A percentile compares a stretch with the other conserved stretches of the same genome.
Evolutionary conservation across 2,888 invertebrate species (phyloP).

Genomic region (Caenorhabditis japonica): DNA sequence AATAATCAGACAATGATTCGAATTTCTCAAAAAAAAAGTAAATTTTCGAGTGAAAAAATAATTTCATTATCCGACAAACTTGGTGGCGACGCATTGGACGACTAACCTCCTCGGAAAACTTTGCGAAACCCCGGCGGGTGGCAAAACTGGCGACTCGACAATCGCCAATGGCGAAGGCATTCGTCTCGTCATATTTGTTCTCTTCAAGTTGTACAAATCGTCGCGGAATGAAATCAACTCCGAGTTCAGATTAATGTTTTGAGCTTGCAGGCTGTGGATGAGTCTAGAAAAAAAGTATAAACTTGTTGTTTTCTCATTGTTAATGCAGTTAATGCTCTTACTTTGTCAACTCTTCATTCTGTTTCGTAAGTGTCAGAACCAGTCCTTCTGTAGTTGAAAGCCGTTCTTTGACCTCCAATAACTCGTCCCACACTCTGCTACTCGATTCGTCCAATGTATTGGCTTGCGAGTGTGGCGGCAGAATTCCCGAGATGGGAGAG

Average conservation of each 20-base stretch:
- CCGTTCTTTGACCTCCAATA: conserved; percentile 44
- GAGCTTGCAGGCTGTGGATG: conserved; percentile 38
- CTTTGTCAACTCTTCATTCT: conserved; percentile 48
- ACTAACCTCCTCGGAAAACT: conserved; percentile 35
- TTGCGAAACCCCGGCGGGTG: conserved; percentile 18
- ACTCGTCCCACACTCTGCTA: conserved; percentile 37
- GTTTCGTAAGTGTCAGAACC: conserved; percentile 17
- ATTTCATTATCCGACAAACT: too few relatives aligned
- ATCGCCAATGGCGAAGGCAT: conserved; percentile 47
- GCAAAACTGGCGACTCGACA: conserved; percentile 23
- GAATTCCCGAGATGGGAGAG: conserved; percentile 25
- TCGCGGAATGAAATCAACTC: conserved; percentile 39
- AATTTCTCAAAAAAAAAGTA: too few relatives aligned
- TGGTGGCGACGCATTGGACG: too few relatives aligned
- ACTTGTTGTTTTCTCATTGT: too few relatives aligned
- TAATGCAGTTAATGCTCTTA: not conserved
- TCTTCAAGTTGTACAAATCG: conserved; percentile 38
- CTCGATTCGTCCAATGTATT: conserved; percentile 37
- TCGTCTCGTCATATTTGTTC: conserved; percentile 29
- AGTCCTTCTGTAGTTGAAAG: conserved; percentile 12
- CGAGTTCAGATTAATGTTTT: conserved; percentile 40
- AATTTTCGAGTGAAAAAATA: too few relatives aligned
- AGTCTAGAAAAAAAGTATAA: conserved; percentile 40
- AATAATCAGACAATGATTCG: too few relatives aligned
- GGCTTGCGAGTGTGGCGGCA: conserved; percentile 29